Percentiles rank a stretch among this genome's conserved stretches.
Evolutionary conservation across 2,888 invertebrate genomes (phyloP).

Genomic region (Tachina fera): DNA sequence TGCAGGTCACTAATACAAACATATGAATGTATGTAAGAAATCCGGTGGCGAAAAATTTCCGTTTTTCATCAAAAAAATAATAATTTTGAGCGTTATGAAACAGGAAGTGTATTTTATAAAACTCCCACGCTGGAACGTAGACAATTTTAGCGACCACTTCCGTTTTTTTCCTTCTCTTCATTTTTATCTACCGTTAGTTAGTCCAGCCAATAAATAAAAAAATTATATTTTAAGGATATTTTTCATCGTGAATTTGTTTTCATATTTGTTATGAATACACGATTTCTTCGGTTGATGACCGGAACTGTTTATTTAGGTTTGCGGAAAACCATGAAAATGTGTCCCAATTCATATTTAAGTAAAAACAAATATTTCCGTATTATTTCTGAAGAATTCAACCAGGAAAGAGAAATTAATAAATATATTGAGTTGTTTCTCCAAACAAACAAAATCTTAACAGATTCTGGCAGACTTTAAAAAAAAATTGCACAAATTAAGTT

Average conservation of each 20-base stretch:
- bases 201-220: slow-evolving; percentile 4
- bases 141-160: slow-evolving; percentile 20
- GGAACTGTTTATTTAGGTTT: slow-evolving; percentile 36
- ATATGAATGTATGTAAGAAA: slow-evolving; percentile 4
- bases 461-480: no score
- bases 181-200: slow-evolving; percentile 28
- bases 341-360: neutral
- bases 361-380: slow-evolving; percentile 12
- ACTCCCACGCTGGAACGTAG: slow-evolving; percentile 49
- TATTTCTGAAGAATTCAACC: neutral
- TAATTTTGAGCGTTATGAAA: neutral
- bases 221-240: neutral
- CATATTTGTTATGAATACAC: neutral
- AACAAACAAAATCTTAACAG: no score
- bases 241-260: neutral
- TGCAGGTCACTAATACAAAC: no score
- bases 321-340: neutral
- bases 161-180: neutral
- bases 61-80: slow-evolving; percentile 33
- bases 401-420: neutral
- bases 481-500: no score
- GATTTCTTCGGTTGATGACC: neutral
- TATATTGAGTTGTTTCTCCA: no score
- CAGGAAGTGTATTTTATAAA: slow-evolving; percentile 7
- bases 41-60: slow-evolving; percentile 50